Evolutionary conservation across 2,797 vertebrate genomes (phyloP).

Genomic region (Schizothorax lantsangensis): DNA sequence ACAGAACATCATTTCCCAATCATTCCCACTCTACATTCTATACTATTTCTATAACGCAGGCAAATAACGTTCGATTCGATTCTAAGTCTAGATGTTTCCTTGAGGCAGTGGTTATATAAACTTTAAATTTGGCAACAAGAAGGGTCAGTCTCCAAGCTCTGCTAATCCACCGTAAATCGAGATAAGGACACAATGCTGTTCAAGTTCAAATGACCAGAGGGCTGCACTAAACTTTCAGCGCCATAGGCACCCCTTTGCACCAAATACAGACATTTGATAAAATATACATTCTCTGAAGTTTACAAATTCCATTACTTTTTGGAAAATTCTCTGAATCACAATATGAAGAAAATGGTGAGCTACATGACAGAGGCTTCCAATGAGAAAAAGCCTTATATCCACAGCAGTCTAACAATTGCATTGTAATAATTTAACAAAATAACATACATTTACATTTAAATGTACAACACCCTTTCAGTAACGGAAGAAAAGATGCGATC

Average conservation of each 20-base stretch:
- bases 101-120: slow-evolving; percentile 50
- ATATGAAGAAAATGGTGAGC: slow-evolving; percentile 39
- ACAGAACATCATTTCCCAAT: slow-evolving; percentile 7
- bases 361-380: slow-evolving; percentile 44
- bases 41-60: slow-evolving; percentile 54
- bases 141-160: slow-evolving; percentile 55
- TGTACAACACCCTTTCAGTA: slow-evolving; percentile 30
- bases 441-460: slow-evolving; percentile 44
- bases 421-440: slow-evolving; percentile 55
- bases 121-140: slow-evolving; percentile 62
- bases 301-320: slow-evolving; percentile 70
- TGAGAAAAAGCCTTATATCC: slow-evolving; percentile 42
- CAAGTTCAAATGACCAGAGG: slow-evolving; percentile 60
- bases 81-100: slow-evolving; percentile 43
- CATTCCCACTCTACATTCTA: slow-evolving; percentile 22
- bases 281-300: slow-evolving; percentile 83
- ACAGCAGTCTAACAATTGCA: slow-evolving; percentile 49
- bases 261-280: slow-evolving; percentile 78
- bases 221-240: slow-evolving; percentile 66
- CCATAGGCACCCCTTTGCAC: slow-evolving; percentile 66
- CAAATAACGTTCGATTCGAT: slow-evolving; percentile 15
- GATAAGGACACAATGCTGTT: slow-evolving; percentile 55
- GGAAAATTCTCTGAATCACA: slow-evolving; percentile 54
- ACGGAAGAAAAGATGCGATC: slow-evolving; percentile 26
- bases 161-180: slow-evolving; percentile 33